Evolutionary conservation across 2,888 invertebrate genomes (phyloP).

Genomic region (Frankliniella fusca): DNA sequence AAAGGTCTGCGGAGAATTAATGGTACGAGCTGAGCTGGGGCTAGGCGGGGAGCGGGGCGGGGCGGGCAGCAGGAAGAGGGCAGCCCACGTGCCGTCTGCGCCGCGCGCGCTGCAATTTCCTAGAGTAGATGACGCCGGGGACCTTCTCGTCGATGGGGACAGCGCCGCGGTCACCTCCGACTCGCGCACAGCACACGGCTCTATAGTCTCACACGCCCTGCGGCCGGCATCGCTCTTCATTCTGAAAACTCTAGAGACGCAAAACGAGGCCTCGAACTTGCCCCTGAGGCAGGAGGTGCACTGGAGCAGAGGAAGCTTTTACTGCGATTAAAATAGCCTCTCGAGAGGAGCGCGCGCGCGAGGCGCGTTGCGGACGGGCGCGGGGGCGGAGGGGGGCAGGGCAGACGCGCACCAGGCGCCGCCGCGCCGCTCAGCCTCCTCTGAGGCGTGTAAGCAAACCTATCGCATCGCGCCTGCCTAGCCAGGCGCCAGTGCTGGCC

Average conservation of each 20-base stretch:
- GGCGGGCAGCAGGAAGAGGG: background rate
- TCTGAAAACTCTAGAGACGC: too few relatives aligned
- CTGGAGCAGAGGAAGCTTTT: conserved; percentile 5
- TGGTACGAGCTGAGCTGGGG: too few relatives aligned
- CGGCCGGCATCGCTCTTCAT: too few relatives aligned
- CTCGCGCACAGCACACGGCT: background rate
- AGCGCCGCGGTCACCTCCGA: background rate
- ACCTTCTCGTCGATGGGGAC: background rate
- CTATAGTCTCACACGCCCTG: background rate
- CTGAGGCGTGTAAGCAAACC: background rate
- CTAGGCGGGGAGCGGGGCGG: background rate
- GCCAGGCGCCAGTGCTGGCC: background rate
- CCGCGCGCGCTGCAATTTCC: background rate
- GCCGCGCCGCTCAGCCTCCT: background rate
- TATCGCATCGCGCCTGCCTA: background rate
- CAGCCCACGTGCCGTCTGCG: background rate
- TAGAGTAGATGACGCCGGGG: background rate
- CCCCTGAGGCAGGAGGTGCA: too few relatives aligned
- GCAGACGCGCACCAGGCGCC: background rate
- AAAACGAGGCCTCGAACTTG: too few relatives aligned
- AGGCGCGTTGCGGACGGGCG: background rate
- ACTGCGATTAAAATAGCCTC: conserved; percentile 1
- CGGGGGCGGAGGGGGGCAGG: background rate
- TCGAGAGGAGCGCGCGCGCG: background rate
- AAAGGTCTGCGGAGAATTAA: background rate